Evolutionary conservation across 1,140 invertebrate genomes (phyloP), one percentile per base, ranked within the genome.

Genomic region (Telenomus remus): DNA sequence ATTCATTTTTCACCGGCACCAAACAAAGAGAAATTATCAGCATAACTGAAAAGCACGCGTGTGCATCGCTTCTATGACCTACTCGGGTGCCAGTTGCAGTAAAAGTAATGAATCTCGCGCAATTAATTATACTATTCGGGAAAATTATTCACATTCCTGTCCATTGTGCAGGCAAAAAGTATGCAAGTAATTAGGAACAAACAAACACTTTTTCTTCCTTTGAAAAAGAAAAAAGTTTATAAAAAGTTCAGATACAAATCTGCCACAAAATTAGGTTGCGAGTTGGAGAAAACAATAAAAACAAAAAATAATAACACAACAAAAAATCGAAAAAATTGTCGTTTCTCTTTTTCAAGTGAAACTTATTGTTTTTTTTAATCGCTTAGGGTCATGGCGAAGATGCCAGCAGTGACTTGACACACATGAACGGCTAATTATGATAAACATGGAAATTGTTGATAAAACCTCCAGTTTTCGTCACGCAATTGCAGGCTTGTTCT

Each of bases 11-110:
- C 34, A 9, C 0, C 27, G 37, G 43, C 6, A 12, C 2, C 33
- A 14, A 53, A 53, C 60, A 54, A 46, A 57, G 54, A 71, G 68
- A 64, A 71, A 71, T 63, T 61, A 64, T 42, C 48, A 50, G 27
- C 51, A 49, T 68, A 68, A 13, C 37, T 59, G 9, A 15, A 46
- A 56, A 51, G 68, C 44, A 46, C 34, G 59, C 68, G 14, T 63
- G 68, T 63, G 57, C 51, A 63, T 69, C 49, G 47, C 46, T 13
- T 15, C 16, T 46, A 57, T 55, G 57, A 63, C 51, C 51, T 50
- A 63, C 59, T 71, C 27, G 47, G 48, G 46, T 61, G 12, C 11
- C 48, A 59, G 34, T 51, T 14, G 8, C 12, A 59, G 60, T 72
- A 72, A 72, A 72, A 72, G 69, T 72, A 57, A 72, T 16, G 42